Evolutionary conservation across 2,888 invertebrate species (phyloP).

Genomic region (Apoderus coryli): DNA sequence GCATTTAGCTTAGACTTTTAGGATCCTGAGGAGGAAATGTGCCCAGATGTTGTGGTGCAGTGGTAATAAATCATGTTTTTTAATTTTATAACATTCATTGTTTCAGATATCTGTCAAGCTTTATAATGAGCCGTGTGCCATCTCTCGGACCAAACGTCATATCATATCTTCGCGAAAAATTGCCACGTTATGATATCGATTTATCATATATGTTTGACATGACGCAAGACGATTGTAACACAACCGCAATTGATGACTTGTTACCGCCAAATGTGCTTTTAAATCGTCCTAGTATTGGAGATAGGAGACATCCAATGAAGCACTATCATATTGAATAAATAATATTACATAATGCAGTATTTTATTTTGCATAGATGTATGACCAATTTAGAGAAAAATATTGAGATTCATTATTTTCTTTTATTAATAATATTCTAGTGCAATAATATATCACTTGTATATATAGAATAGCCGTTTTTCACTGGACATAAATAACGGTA

Average conservation of each 20-base stretch:
- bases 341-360: background rate
- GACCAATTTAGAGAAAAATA: background rate
- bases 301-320: constrained; percentile 35
- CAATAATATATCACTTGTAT: too few species aligned
- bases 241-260: constrained; percentile 29
- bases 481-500: too few species aligned
- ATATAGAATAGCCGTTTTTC: too few species aligned
- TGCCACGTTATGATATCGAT: constrained; percentile 72
- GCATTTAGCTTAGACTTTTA: too few species aligned
- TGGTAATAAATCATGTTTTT: too few species aligned
- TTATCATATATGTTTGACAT: constrained; percentile 73
- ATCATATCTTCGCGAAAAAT: constrained; percentile 61
- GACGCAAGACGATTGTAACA: constrained; percentile 52
- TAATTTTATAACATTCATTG: background rate
- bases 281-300: constrained; percentile 20
- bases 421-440: too few species aligned
- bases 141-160: constrained; percentile 50
- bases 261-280: constrained; percentile 26
- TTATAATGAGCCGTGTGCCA: constrained; percentile 55
- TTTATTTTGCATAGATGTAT: background rate
- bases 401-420: background rate
- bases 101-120: constrained; percentile 59
- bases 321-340: constrained; percentile 26
- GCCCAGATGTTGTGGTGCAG: too few species aligned
- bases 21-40: too few species aligned